A percentile compares a stretch with the other conserved stretches of the same genome.
These are phyloP conservation scores for Rhynchotus rufescens DNA, from an alignment of 2,797 vertebrate genomes.

Conservation along the genomic window DNA sequence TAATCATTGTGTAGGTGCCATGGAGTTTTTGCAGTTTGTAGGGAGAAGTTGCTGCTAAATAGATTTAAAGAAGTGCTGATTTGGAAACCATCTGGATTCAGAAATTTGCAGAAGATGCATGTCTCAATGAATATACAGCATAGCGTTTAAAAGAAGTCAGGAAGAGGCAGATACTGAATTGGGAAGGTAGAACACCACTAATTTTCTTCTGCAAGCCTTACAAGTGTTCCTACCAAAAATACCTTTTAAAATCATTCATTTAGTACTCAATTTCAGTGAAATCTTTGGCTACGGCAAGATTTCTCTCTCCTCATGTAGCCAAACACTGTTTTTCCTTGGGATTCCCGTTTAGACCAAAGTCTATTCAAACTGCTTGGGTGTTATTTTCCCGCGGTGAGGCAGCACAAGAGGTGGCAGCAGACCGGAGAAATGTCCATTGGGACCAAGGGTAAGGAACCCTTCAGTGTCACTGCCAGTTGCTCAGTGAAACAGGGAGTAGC, in stretches of 20 bases:
- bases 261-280: neutral
- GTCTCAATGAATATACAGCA: neutral
- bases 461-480: neutral
- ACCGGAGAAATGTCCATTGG: neutral
- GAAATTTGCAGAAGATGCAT: neutral
- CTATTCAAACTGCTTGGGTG: neutral
- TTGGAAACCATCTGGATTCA: neutral
- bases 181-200: neutral
- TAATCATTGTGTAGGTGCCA: neutral
- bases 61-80: neutral
- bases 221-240: neutral
- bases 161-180: neutral
- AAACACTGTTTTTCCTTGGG: neutral
- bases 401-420: neutral
- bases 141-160: neutral
- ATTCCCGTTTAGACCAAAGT: neutral
- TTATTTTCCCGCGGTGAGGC: neutral
- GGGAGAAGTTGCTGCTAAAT: neutral
- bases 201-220: neutral
- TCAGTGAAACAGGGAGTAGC: no score
- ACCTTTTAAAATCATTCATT: neutral
- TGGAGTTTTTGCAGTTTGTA: neutral
- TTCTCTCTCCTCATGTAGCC: neutral
- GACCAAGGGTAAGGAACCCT: neutral
- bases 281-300: neutral